Evolutionary conservation across 2,888 invertebrate genomes (phyloP).

Genomic region (Sycophila texana): DNA sequence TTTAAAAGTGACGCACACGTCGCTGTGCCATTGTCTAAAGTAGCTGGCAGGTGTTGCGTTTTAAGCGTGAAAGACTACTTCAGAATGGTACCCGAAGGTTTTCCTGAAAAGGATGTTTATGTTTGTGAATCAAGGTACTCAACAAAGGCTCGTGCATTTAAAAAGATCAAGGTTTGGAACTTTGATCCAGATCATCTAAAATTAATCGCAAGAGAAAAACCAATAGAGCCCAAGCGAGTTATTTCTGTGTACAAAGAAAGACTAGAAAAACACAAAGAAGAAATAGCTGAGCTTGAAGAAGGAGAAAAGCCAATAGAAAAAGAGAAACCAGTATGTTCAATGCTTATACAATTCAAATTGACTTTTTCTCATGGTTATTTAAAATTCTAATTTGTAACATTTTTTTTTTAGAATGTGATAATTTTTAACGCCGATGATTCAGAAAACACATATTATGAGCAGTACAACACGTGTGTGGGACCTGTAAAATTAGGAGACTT

Average conservation of each 20-base stretch:
- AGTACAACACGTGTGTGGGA: slow-evolving; percentile 91
- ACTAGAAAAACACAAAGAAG: slow-evolving; percentile 92
- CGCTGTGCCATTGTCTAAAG: slow-evolving; percentile 88
- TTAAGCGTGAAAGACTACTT: slow-evolving; percentile 97
- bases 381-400: slow-evolving; percentile 25
- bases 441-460: slow-evolving; percentile 93
- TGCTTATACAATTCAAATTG: neutral
- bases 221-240: slow-evolving; percentile 89
- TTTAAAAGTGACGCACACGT: slow-evolving; percentile 95
- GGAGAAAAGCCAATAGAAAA: slow-evolving; percentile 90
- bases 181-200: slow-evolving; percentile 81
- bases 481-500: slow-evolving; percentile 94
- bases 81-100: slow-evolving; percentile 89
- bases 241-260: slow-evolving; percentile 95
- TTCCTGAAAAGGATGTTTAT: slow-evolving; percentile 94
- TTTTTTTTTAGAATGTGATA: slow-evolving; percentile 83
- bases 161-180: slow-evolving; percentile 92
- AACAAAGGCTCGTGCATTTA: slow-evolving; percentile 89
- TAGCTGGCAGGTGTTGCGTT: slow-evolving; percentile 93
- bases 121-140: slow-evolving; percentile 98
- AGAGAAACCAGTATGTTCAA: slow-evolving; percentile 85
- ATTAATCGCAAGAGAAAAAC: slow-evolving; percentile 83
- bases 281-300: slow-evolving; percentile 89
- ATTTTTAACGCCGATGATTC: slow-evolving; percentile 85
- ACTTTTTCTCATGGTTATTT: neutral